Evolutionary conservation across 2,113 vertebrate genomes (phyloP).

Genomic region (Callipepla californica): DNA sequence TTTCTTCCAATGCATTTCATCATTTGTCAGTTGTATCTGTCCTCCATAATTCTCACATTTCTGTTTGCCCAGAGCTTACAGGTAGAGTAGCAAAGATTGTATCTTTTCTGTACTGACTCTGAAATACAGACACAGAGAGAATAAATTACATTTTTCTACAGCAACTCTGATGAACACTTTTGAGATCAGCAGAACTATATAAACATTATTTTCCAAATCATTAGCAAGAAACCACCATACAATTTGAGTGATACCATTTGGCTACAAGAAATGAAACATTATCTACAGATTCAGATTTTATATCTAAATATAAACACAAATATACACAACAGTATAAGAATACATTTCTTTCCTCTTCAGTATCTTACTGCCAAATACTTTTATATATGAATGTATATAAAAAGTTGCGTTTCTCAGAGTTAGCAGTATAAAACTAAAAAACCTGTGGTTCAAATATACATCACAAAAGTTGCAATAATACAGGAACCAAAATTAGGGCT

Average conservation of each 20-base stretch:
- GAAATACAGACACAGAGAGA: not conserved
- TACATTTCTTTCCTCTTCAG: not conserved
- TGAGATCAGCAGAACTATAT: not conserved
- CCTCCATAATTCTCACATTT: accelerated
- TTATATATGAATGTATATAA: not conserved
- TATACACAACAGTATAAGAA: not conserved
- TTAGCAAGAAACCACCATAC: not conserved
- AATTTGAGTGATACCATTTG: not conserved
- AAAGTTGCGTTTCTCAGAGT: not conserved
- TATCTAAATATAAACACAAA: not conserved
- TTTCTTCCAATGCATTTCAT: not conserved
- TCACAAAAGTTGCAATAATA: not conserved
- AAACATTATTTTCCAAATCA: not conserved
- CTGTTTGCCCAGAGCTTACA: not conserved
- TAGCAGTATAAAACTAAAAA: not conserved
- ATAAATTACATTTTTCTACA: not conserved
- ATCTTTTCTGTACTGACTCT: not conserved
- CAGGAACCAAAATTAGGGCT: not conserved
- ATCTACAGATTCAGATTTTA: not conserved
- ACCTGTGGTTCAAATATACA: not conserved
- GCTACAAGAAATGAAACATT: not conserved
- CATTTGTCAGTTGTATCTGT: not conserved
- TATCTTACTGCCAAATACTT: not conserved
- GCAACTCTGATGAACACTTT: not conserved
- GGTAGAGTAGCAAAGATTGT: not conserved